Base-by-base conservation (phyloP, 2,888 invertebrate genomes). In the Macaria notata region DNA sequence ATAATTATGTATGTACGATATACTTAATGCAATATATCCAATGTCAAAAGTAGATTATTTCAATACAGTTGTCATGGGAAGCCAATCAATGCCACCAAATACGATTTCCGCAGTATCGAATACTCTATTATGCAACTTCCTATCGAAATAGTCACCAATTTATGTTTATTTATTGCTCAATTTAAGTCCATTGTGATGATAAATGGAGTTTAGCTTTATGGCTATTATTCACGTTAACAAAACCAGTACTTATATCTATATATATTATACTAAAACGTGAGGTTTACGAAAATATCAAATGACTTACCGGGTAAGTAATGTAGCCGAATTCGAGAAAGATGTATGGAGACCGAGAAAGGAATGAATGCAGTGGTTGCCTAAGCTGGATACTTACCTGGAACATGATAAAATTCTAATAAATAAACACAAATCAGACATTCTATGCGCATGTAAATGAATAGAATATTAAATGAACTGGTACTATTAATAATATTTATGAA, bases 381-480 rank as follows among this genome's bases (percentile, higher is more conserved):
- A 53, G 45, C 33, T 38, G 39, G 8, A 8, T 31, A 54, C 54
- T 50, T 54, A 54, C 55, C 55, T 55, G 55, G 29, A 50, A 55
- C 31, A 39, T 29, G 31, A 49, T 31, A 31, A 29, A 48, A 6
- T 9, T 8, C 4, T 36, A 9, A 29, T 33, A 46, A 47, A 9
- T 29, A 42, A 41, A 41, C 5, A 41, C 3, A 41, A 31, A 52
- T 38, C 1, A 6, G 8, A 33, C 29, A 29, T 6, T 1, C 7
- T 36, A 36, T 2, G 4, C 7, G 7, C 33, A 36, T 36, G 19
- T 1, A 1, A 19, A 19, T 19, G 19, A 19, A 19, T 19, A 19
- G 19, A 19, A 19, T 19, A 19, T 19, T 2, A 19, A 19, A 19
- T 19, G 19, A 19, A 19, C 19, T 19, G 19, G 19, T 19, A 19